These are phyloP conservation scores for Metopolophium dirhodum DNA, from an alignment of 1,140 invertebrate species.

Conservation along the genomic window DNA sequence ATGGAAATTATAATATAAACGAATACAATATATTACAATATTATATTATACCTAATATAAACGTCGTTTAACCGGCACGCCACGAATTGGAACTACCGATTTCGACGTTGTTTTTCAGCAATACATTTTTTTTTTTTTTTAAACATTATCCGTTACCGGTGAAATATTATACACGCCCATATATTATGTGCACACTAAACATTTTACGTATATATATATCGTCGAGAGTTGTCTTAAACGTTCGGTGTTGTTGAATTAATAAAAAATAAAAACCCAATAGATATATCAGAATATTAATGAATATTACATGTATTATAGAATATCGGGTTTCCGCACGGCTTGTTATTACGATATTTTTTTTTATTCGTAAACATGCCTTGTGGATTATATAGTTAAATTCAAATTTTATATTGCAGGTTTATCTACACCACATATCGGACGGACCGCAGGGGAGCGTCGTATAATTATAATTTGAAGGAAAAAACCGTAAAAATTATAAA, in stretches of 20 bases:
- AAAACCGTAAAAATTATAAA: neutral
- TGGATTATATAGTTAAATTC: neutral
- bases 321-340: neutral
- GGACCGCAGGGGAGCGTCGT: neutral
- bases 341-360: neutral
- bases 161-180: constrained; percentile 33
- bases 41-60: neutral
- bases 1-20: neutral
- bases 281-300: constrained; percentile 26
- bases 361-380: neutral
- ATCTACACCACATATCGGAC: neutral
- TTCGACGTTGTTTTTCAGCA: neutral
- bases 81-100: neutral
- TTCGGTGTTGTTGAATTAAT: neutral
- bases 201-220: neutral
- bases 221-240: neutral
- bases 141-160: neutral
- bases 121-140: no score
- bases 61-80: neutral
- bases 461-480: neutral
- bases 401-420: neutral
- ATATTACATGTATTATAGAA: neutral
- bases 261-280: neutral
- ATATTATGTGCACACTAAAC: neutral
- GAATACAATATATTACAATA: neutral